Base-by-base conservation (phyloP, 2,113 vertebrate genomes). In the Pontoporia blainvillei region DNA sequence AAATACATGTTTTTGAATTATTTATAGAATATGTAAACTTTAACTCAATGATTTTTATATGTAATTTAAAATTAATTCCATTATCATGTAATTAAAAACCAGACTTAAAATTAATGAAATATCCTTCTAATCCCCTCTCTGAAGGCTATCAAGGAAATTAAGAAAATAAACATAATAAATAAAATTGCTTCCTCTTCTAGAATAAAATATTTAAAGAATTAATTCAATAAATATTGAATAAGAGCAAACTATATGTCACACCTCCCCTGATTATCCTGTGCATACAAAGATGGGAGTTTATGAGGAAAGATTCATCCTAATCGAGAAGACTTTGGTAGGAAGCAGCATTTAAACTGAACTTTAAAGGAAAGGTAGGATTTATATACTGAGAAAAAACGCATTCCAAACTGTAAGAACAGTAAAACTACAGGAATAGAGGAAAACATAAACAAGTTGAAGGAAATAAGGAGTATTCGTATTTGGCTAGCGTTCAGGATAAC, bases 151-250 rank as follows among this genome's bases (percentile, higher is more conserved):
- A 76, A 95, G 46, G 23, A 75, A 95, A 66, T 73, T 87, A 82
- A 82, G 62, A 93, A 93, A 96, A 87, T 87, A 94, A 86, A 91
- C 72, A 44, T 61, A 90, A 78, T 89, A 75, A 75, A 91, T 78
- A 92, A 90, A 90, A 86, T 46, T 61, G 46, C 59, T 71, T 67
- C 85, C 46, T 95, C 34, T 90, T 96, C 71, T 13, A 29, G 21
- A 49, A 94, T 17, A 52, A 93, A 89, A n/a, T 29, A 94, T 91
- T 41, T 64, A 34, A 95, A 81, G 21, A 21, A 85, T 52, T 79
- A 25, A 73, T 34, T 94, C n/a, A 92, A 79, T 66, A 87, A 83
- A 86, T 54, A 81, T 13, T 89, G 46, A 66, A 2, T 44, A 41
- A 86, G 39, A 84, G 23, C 36, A 54, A 76, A 87, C 36, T 57